Base-by-base conservation (phyloP, 2,113 vertebrate species). In the Motacilla alba region DNA sequence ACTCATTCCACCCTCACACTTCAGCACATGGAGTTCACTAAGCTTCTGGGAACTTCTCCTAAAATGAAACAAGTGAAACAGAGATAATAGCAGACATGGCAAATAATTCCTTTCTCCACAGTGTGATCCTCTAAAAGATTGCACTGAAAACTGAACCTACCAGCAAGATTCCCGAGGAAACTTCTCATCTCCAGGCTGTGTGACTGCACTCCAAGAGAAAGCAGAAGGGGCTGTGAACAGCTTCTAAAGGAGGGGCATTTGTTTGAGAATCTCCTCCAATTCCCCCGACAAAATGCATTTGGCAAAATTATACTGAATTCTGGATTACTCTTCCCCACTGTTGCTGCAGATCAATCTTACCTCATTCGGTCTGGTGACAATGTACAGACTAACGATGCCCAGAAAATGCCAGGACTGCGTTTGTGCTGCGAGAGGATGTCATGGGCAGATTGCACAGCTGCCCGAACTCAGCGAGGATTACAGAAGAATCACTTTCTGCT, bases 381-480 rank as follows among this genome's bases (percentile, higher is more conserved):
- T 3, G 22, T 37, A 23, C 64, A 59, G 11, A 26, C 7, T 39
- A 41, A 53, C 23, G 47, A 30, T 16, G 22, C 30, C 30, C 52
- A 73, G 37, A 14, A 87, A 76, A 58, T 6, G 19, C 3, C 41
- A 86, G 0, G 4, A 6, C 10, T 7, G 11, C 2, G 5, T 44
- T 83, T 39, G 50, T 15, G 1, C 53, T 83, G 30, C 7, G 2
- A 52, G 39, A 82, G 33, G 63, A 58, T 37, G 33, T 55, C 46
- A 28, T 6, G 0, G 2, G 39, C 76, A 82, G 41, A 52, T 23
- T 46, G 41, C 74, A 87, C 16, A 89, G 58, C 66, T 75, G 60
- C n/a, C 83, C 0, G 0, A 33, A 31, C n/a, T 9, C 28, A 52
- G 73, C 0, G 0, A 73, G 41, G 46, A 59, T 75, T 68, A 89